phyloP scores from a whole-genome alignment of 1,140 invertebrate genomes.

The Neotoxoptera formosana region DNA sequence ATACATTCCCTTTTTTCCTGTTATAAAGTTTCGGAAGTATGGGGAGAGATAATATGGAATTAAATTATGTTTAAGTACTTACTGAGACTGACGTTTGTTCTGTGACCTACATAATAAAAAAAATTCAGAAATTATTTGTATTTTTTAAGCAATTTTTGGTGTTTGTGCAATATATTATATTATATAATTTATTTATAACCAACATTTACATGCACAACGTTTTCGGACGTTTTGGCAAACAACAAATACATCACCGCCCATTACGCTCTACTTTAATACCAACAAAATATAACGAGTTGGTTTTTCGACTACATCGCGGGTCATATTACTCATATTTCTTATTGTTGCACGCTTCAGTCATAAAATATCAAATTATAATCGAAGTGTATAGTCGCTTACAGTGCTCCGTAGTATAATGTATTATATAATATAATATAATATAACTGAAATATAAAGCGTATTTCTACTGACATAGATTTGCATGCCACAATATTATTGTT shows the following conservation, averaged over 20 bases:
- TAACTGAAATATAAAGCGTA: background rate
- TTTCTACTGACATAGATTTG: too few species aligned
- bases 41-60: background rate
- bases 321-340: background rate
- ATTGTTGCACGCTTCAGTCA: background rate
- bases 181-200: constrained; percentile 8
- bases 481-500: too few species aligned
- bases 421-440: background rate
- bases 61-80: constrained; percentile 5
- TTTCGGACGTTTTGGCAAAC: background rate
- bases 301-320: background rate
- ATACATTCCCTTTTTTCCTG: background rate
- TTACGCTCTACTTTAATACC: background rate
- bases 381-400: background rate
- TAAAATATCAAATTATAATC: background rate
- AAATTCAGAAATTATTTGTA: background rate
- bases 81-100: background rate
- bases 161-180: background rate
- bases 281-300: background rate
- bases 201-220: background rate
- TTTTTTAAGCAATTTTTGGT: background rate
- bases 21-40: background rate
- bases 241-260: background rate
- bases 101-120: background rate
- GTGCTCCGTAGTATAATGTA: background rate